Evolutionary conservation across 1,140 invertebrate genomes (phyloP).

Genomic region (Mycetomoellerius zeteki): DNA sequence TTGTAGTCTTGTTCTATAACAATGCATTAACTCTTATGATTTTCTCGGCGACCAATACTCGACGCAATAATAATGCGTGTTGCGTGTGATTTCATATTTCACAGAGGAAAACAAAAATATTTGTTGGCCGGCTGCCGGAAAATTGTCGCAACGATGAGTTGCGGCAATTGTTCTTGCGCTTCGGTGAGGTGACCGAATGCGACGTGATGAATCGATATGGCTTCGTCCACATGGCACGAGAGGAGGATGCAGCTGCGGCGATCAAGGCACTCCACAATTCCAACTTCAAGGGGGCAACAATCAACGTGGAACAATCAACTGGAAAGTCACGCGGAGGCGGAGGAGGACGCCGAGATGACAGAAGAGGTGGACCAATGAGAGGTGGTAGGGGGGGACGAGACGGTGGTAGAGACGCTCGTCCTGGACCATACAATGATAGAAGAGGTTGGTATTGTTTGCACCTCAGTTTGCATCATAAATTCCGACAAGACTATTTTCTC

Average conservation of each 20-base stretch:
- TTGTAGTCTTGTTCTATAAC: not conserved
- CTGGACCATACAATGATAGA: slow-evolving; percentile 86
- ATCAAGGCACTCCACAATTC: slow-evolving; percentile 86
- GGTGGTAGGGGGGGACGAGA: slow-evolving; percentile 85
- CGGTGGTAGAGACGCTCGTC: slow-evolving; percentile 86
- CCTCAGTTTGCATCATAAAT: slow-evolving; percentile 1
- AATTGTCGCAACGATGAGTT: slow-evolving; percentile 86
- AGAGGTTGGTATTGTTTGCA: slow-evolving; percentile 79
- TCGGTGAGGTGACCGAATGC: slow-evolving; percentile 85
- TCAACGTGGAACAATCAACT: slow-evolving; percentile 86
- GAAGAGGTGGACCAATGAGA: slow-evolving; percentile 84
- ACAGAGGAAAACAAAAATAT: slow-evolving; percentile 86
- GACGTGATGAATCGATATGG: slow-evolving; percentile 86
- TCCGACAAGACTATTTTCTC: slow-evolving; percentile 68
- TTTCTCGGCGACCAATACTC: not conserved
- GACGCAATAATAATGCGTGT: slow-evolving; percentile 18
- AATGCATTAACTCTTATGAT: not conserved
- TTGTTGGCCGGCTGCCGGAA: slow-evolving; percentile 86
- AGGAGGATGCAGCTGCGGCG: slow-evolving; percentile 84
- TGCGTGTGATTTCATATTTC: slow-evolving; percentile 59
- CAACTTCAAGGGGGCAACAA: slow-evolving; percentile 85
- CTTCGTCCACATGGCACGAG: slow-evolving; percentile 86
- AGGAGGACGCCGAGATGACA: slow-evolving; percentile 81
- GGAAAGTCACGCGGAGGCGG: slow-evolving; percentile 84
- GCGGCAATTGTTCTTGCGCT: slow-evolving; percentile 84